Conservation (phyloP, 2,113 vertebrate genomes). For the Gymnogyps californianus region DNA sequence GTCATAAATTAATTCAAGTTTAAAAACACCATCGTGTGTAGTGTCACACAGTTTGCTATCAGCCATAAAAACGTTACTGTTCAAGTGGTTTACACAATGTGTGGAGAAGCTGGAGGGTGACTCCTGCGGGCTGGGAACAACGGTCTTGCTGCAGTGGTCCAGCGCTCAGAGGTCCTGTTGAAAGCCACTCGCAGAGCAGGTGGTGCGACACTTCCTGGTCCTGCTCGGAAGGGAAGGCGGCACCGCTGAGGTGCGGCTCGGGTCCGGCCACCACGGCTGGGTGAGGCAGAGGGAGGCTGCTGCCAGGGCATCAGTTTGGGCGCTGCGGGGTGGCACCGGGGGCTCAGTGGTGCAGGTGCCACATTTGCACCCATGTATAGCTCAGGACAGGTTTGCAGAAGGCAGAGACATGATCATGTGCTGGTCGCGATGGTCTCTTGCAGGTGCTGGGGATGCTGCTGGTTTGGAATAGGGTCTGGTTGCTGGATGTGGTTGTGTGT, state of each 20-base stretch:
- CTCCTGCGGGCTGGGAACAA: neutral
- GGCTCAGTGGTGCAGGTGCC: neutral
- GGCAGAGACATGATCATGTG: too few relatives aligned
- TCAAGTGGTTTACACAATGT: neutral
- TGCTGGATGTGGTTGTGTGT: neutral
- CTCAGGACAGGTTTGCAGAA: neutral
- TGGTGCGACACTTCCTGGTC: rapidly evolving
- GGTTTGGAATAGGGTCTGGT: neutral
- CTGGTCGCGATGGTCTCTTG: rapidly evolving
- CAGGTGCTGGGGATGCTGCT: neutral
- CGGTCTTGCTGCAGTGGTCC: rapidly evolving
- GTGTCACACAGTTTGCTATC: neutral
- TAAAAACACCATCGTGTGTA: neutral
- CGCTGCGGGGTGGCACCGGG: rapidly evolving
- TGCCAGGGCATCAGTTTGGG: rapidly evolving
- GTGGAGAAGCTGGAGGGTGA: rapidly evolving
- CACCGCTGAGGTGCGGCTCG: rapidly evolving
- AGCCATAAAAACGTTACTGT: rapidly evolving
- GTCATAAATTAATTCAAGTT: neutral
- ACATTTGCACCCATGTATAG: rapidly evolving
- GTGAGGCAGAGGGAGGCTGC: rapidly evolving
- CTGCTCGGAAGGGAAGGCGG: rapidly evolving
- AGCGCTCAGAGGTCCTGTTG: rapidly evolving
- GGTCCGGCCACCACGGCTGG: rapidly evolving
- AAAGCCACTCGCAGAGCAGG: rapidly evolving